Conservation (phyloP, 2,888 invertebrate genomes). For the Drosophila engyochracea region DNA sequence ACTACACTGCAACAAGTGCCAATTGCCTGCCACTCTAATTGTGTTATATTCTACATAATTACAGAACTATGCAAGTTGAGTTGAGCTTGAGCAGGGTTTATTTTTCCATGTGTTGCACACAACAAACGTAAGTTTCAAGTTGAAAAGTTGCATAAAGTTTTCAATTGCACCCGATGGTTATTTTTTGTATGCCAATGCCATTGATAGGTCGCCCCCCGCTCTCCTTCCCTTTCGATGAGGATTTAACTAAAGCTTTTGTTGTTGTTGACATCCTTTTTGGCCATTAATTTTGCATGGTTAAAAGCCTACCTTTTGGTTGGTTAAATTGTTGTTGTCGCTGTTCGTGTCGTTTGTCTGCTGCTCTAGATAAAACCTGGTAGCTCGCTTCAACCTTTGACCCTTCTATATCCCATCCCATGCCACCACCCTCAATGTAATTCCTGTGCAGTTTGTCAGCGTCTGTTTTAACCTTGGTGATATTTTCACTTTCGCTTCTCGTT, state of each 20-base stretch:
- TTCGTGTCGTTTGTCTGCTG: conserved; percentile 20
- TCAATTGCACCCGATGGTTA: conserved; percentile 40
- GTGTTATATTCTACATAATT: neutral
- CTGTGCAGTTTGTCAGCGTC: conserved; percentile 53
- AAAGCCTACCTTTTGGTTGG: conserved; percentile 31
- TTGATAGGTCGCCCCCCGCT: conserved; percentile 34
- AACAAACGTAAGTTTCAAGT: conserved; percentile 55
- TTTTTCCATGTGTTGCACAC: conserved; percentile 13
- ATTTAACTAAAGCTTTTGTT: conserved; percentile 46
- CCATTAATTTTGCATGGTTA: conserved; percentile 71
- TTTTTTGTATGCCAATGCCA: conserved; percentile 44
- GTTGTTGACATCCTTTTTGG: conserved; percentile 71
- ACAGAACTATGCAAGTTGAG: neutral
- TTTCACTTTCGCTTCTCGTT: conserved; percentile 66
- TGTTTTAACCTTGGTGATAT: conserved; percentile 57
- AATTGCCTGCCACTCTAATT: conserved; percentile 30
- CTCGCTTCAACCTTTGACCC: conserved; percentile 17
- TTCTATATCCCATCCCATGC: neutral
- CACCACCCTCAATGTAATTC: neutral
- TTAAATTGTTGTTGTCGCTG: conserved; percentile 43
- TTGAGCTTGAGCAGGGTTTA: neutral
- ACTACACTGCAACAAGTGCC: conserved; percentile 61
- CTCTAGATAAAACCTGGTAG: conserved; percentile 46
- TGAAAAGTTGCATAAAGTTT: conserved; percentile 45
- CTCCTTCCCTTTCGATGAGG: neutral